Evolutionary conservation across 2,113 vertebrate species (phyloP), one percentile per base, ranked within the genome.

Genomic region (Centrocercus urophasianus): DNA sequence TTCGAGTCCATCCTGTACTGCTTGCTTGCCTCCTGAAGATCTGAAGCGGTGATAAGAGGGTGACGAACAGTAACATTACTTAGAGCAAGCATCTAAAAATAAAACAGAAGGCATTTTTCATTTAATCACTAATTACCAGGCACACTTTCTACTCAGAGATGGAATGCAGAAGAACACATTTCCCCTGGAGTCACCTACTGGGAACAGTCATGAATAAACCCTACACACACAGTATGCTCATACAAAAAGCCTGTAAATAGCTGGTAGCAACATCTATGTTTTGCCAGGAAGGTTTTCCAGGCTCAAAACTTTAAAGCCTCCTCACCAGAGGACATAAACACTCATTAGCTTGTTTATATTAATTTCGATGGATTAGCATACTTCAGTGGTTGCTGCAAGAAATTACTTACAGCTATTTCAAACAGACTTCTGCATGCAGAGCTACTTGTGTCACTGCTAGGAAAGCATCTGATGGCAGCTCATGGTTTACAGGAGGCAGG

Each of bases 21-120:
- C 64, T 96, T 98, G 90, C 98, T 97, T 69, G 98, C 98, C 83
- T 99, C 99, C 32, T 98, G 97, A 8, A 99, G 86, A 89, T 99
- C 98, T 4, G 97, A 86, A 0, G 98, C 94, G 16, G 85, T 97
- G 45, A 98, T 92, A 79, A 97, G 93, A 0, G 99, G 98, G 84
- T 98, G 98, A 42, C 97, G 96, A 4, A 91, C 89, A 0, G 97
- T 98, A 76, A 99, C 90, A 0, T 93, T 97, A 40, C 98, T 98
- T 69, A 98, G 79, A 85, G 98, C 97, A 56, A 98, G 92, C 97
- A 99, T 98, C 99, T 99, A 89, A 34, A 89, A 78, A 90, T 56
- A 92, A 21, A 95, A 61, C 27, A 83, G 54, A 70, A 66, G n/a
- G n/a, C 28, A 3, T 22, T 6, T 47, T 42, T 45, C 47, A 5